Conservation (phyloP, 2,888 invertebrate species). For the Caenorhabditis auriculariae region DNA sequence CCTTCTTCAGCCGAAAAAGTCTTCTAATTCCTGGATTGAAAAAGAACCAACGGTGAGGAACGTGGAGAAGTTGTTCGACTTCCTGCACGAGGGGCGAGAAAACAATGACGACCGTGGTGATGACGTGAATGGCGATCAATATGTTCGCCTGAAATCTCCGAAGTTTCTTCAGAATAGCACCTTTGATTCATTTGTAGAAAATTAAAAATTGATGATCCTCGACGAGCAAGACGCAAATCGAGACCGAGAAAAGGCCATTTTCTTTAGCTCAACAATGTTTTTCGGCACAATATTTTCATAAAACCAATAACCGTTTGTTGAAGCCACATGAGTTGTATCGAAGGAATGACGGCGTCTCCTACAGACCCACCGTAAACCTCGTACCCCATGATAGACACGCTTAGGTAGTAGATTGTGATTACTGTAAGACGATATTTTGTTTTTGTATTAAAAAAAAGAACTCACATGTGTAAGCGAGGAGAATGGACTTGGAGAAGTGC, state of each 20-base stretch:
- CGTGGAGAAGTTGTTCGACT: constrained; percentile 49
- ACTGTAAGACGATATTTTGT: no score
- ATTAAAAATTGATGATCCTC: no score
- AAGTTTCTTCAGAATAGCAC: no score
- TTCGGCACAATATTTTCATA: no score
- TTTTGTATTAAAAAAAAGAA: constrained; percentile 1
- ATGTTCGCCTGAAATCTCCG: constrained; percentile 45
- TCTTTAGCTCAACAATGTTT: no score
- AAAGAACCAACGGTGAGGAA: constrained; percentile 42
- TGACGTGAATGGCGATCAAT: constrained; percentile 61
- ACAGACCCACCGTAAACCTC: constrained; percentile 31
- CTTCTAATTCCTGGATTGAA: neutral
- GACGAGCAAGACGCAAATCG: no score
- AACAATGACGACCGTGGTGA: constrained; percentile 57
- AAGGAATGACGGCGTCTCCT: constrained; percentile 39
- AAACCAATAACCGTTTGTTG: constrained; percentile 24
- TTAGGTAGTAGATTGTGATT: constrained; percentile 25
- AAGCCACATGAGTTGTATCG: constrained; percentile 36
- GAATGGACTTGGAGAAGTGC: constrained; percentile 36
- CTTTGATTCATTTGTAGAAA: no score
- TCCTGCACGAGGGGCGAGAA: constrained; percentile 60
- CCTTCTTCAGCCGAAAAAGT: neutral
- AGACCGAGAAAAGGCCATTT: no score
- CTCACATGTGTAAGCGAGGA: constrained; percentile 34
- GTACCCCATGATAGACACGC: constrained; percentile 28